Conservation (phyloP, 2,113 vertebrate species). For the Axis porcinus region DNA sequence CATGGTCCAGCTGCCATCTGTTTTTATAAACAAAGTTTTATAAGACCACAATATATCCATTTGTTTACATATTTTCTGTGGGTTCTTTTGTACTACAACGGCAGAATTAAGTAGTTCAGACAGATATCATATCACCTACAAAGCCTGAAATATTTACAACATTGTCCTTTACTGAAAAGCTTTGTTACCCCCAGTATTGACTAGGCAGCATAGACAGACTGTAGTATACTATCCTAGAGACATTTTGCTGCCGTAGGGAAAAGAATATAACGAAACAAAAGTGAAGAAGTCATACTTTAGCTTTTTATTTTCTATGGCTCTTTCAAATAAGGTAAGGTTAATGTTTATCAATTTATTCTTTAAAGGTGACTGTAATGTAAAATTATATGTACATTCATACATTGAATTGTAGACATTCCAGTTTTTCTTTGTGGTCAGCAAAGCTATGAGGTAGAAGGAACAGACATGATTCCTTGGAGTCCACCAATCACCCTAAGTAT, state of each 20-base stretch:
- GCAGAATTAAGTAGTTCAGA: background rate
- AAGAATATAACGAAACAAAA: background rate
- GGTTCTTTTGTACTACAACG: background rate
- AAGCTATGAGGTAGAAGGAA: background rate
- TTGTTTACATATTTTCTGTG: background rate
- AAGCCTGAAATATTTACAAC: background rate
- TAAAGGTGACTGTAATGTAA: background rate
- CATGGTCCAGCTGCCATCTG: background rate
- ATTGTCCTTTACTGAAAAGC: background rate
- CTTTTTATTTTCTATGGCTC: background rate
- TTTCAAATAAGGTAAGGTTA: background rate
- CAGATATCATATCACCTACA: background rate
- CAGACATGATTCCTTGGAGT: background rate
- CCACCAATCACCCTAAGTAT: background rate
- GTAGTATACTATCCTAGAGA: background rate
- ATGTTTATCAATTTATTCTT: background rate
- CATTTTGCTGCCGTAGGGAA: background rate
- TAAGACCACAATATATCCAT: background rate
- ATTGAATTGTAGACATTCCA: background rate
- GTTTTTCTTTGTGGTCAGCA: background rate
- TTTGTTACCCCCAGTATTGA: background rate
- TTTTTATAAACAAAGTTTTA: slow-evolving; percentile 18
- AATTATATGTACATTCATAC: background rate
- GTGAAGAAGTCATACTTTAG: background rate
- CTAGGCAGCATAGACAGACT: background rate